These are phyloP conservation scores for Drosophila leonis DNA, from an alignment of 2,888 invertebrate species.

Conservation along the genomic window DNA sequence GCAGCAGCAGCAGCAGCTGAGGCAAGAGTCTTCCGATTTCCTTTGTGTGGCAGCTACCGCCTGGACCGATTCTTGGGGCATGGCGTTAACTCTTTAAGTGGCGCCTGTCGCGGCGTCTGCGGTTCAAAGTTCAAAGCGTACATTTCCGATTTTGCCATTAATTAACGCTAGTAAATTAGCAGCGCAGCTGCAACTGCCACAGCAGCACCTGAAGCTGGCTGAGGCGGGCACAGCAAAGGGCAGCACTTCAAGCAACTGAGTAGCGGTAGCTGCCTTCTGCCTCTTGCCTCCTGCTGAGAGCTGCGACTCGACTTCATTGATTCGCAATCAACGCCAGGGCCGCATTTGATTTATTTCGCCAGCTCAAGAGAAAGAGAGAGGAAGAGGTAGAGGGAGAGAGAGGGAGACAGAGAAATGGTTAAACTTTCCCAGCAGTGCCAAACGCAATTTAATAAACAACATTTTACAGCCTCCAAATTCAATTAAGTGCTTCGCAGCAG, in stretches of 20 bases:
- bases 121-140: slow-evolving; percentile 77
- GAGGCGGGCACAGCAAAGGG: neutral
- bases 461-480: slow-evolving; percentile 36
- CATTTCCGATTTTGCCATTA: slow-evolving; percentile 76
- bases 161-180: slow-evolving; percentile 78
- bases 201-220: slow-evolving; percentile 12
- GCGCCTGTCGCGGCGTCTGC: slow-evolving; percentile 34
- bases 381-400: neutral
- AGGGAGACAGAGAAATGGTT: neutral
- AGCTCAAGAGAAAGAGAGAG: neutral
- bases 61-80: slow-evolving; percentile 9
- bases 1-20: slow-evolving; percentile 8
- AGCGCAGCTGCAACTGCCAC: slow-evolving; percentile 60
- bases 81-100: slow-evolving; percentile 56
- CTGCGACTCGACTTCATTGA: slow-evolving; percentile 62
- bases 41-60: slow-evolving; percentile 61
- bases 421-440: slow-evolving; percentile 33
- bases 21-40: slow-evolving; percentile 71
- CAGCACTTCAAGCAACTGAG: neutral
- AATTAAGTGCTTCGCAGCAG: slow-evolving; percentile 30
- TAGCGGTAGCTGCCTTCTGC: neutral
- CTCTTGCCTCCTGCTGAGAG: neutral
- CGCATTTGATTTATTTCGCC: slow-evolving; percentile 57
- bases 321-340: slow-evolving; percentile 53
- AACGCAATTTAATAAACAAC: slow-evolving; percentile 44